These are phyloP conservation scores for Cirrhinus molitorella DNA, from an alignment of 2,797 vertebrate genomes.

Conservation along the genomic window DNA sequence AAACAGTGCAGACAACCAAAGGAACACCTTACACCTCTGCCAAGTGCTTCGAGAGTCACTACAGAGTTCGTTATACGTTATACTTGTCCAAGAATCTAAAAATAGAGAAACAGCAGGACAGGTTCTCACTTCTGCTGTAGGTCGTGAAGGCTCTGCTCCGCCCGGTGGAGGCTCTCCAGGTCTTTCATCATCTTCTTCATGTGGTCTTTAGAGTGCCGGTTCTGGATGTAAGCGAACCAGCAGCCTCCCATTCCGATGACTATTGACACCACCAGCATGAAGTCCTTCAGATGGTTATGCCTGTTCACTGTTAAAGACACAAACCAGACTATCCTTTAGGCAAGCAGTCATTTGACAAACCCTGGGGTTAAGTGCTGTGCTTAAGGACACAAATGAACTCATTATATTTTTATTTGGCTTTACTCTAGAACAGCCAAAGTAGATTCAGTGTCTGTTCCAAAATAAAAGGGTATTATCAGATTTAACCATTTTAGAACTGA, in stretches of 20 bases:
- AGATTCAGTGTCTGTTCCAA: neutral
- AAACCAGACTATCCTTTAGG: neutral
- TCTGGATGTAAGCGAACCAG: slow-evolving; percentile 99
- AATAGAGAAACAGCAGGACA: neutral
- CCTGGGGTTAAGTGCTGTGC: neutral
- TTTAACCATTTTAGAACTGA: neutral
- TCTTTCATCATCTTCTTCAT: slow-evolving; percentile 99
- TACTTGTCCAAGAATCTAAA: neutral
- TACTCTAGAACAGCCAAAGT: neutral
- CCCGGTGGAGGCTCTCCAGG: slow-evolving; percentile 94
- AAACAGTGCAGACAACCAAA: neutral
- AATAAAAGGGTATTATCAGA: neutral
- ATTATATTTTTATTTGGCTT: neutral
- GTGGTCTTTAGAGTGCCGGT: slow-evolving; percentile 98
- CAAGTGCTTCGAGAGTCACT: neutral
- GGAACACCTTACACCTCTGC: neutral
- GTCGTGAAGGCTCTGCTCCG: slow-evolving; percentile 96
- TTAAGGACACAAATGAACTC: neutral
- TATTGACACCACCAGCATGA: slow-evolving; percentile 99
- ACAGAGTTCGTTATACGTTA: neutral
- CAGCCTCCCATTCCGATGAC: slow-evolving; percentile 98
- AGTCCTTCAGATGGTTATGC: slow-evolving; percentile 98
- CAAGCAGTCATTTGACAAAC: neutral
- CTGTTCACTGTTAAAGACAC: slow-evolving; percentile 85
- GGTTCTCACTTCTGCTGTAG: slow-evolving; percentile 92